Base-by-base conservation (phyloP, 2,888 invertebrate genomes). In the Anticlea derivata region DNA sequence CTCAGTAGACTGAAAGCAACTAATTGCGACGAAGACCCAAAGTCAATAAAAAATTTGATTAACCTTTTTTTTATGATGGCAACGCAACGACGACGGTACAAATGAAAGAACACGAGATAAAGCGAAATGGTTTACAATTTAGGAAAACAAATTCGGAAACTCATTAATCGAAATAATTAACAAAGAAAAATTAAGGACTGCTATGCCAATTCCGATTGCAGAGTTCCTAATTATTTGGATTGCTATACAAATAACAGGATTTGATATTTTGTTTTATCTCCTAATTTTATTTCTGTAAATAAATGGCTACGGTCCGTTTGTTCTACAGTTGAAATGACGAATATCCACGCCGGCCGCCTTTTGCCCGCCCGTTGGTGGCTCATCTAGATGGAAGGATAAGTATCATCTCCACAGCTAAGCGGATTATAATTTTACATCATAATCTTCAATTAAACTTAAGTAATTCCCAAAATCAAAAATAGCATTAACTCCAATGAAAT, bases 391-490 rank as follows among this genome's bases (percentile, higher is more conserved):
- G 49, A 45, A n/a, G n/a, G 38, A 45, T 47, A 43, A 43, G 31
- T 31, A 48, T 49, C 33, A 55, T 49, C 46, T 48, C 37, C 35
- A 22, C 33, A 44, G 52, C 50, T 55, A 44, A 46, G 11, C 41
- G 20, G 35, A 49, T 52, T 41, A 44, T n/a, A n/a, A n/a, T 45
- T 31, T 47, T 44, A 47, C 45, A 27, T 38, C 20, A 31, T 49
- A 37, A 49, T 37, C 33, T 44, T 29, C 20, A 37, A 13, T 27
- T 38, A 45, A 33, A 37, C 7, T 35, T 26, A 17, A 8, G 10
- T 55, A 27, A 51, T 51, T 47, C 37, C 22, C 37, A n/a, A n/a
- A n/a, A n/a, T 34, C 20, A 34, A 37, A 13, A 37, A 22, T 45
- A 48, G 8, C 37, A 46, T 22, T 5, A n/a, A 22, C 6, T 20